Conservation (phyloP, 2,797 vertebrate genomes). For the Spinus olivaceus region DNA sequence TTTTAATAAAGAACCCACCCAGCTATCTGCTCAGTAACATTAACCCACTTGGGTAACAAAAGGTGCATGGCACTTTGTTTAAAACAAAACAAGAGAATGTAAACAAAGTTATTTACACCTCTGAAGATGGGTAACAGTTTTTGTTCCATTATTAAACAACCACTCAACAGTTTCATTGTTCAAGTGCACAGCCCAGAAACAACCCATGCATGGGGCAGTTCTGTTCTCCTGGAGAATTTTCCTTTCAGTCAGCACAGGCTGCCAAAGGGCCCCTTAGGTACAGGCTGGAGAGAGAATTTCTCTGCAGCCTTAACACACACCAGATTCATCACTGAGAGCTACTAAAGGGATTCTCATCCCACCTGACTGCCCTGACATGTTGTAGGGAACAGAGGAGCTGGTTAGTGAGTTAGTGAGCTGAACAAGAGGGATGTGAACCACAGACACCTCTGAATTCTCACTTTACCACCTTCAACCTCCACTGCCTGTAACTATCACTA, state of each 20-base stretch:
- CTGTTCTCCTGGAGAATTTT: background rate
- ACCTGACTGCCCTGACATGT: background rate
- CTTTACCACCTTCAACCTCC: background rate
- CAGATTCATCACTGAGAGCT: background rate
- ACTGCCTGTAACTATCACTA: background rate
- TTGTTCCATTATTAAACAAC: background rate
- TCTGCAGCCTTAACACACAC: background rate
- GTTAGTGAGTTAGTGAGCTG: background rate
- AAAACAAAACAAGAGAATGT: background rate
- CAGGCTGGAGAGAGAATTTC: background rate
- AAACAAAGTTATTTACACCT: background rate
- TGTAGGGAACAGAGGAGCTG: background rate
- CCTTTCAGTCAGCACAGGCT: background rate
- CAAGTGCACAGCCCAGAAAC: background rate
- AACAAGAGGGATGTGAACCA: background rate
- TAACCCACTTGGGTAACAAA: background rate
- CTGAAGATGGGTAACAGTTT: background rate
- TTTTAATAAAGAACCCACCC: background rate
- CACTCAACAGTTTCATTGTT: background rate
- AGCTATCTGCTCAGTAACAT: background rate
- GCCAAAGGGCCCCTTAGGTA: background rate
- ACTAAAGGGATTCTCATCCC: background rate
- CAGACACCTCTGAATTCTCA: background rate
- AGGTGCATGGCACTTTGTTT: accelerated
- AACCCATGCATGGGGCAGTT: accelerated